These are phyloP conservation scores for Geotrupes spiniger DNA, from an alignment of 2,888 invertebrate species.

Conservation along the genomic window DNA sequence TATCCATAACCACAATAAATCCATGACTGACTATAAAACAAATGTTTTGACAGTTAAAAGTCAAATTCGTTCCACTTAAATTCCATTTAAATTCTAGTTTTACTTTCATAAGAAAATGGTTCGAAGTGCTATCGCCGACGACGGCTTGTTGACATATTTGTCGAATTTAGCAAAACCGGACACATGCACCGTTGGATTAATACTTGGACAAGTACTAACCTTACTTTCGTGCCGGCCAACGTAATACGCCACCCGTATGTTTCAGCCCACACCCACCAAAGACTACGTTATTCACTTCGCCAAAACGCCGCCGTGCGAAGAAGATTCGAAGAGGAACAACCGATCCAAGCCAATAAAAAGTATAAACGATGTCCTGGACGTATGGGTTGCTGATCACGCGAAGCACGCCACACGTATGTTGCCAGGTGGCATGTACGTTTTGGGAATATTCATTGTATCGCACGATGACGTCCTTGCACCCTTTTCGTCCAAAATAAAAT, in stretches of 20 bases:
- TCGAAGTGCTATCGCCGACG: constrained; percentile 67
- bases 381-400: constrained; percentile 77
- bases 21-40: background rate
- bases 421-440: constrained; percentile 83
- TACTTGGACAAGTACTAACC: constrained; percentile 71
- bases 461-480: constrained; percentile 62
- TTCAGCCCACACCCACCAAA: constrained; percentile 61
- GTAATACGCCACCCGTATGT: constrained; percentile 25
- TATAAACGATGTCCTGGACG: constrained; percentile 61
- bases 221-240: constrained; percentile 15
- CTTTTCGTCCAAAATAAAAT: constrained; percentile 58
- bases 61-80: constrained; percentile 4
- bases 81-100: constrained; percentile 18
- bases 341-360: constrained; percentile 45
- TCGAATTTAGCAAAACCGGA: constrained; percentile 62
- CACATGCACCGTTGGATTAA: constrained; percentile 68
- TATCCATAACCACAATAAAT: too few relatives aligned
- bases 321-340: constrained; percentile 44
- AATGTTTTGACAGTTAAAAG: background rate
- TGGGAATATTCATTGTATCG: constrained; percentile 77
- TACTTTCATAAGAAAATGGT: constrained; percentile 55
- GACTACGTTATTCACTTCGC: constrained; percentile 79
- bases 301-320: constrained; percentile 62
- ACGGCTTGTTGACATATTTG: constrained; percentile 66
- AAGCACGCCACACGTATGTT: constrained; percentile 86